Evolutionary conservation across 2,888 invertebrate species (phyloP).

Genomic region (Nycteola revayana): DNA sequence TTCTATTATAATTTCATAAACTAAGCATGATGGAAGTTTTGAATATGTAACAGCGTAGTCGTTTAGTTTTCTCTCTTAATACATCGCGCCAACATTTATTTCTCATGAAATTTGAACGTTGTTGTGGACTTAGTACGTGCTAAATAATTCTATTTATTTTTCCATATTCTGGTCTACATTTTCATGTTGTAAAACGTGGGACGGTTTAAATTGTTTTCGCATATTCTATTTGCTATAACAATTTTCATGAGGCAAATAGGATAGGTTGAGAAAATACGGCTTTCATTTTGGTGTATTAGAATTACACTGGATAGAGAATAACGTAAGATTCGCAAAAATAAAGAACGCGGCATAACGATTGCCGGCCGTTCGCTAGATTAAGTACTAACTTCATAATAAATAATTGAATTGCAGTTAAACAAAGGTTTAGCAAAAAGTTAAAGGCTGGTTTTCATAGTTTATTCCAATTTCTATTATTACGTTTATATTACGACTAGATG

Average conservation of each 20-base stretch:
- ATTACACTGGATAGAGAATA: conserved; percentile 54
- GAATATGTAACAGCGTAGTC: conserved; percentile 1
- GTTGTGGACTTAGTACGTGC: conserved; percentile 4
- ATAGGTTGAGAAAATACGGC: no score
- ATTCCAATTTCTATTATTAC: conserved; percentile 9
- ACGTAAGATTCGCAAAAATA: conserved; percentile 43
- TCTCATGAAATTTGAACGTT: conserved; percentile 10
- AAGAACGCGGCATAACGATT: conserved; percentile 32
- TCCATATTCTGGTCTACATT: conserved; percentile 8
- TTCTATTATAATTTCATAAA: conserved; percentile 12
- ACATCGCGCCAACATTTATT: conserved; percentile 8
- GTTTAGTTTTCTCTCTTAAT: conserved; percentile 5
- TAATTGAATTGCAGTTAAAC: conserved; percentile 24
- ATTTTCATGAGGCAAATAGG: no score
- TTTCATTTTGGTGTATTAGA: conserved; percentile 42
- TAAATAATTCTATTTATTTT: conserved; percentile 14
- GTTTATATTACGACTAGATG: conserved; percentile 10
- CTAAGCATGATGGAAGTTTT: conserved; percentile 5
- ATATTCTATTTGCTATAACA: not conserved
- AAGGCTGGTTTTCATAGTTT: conserved; percentile 13
- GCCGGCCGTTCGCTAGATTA: conserved; percentile 33
- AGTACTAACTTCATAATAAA: conserved; percentile 33
- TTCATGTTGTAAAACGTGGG: conserved; percentile 8
- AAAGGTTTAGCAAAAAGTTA: no score
- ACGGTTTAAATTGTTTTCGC: conserved; percentile 19